Evolutionary conservation across 2,113 vertebrate genomes (phyloP), one percentile per base, ranked within the genome.

Genomic region (Nycticryphes semicollaris): DNA sequence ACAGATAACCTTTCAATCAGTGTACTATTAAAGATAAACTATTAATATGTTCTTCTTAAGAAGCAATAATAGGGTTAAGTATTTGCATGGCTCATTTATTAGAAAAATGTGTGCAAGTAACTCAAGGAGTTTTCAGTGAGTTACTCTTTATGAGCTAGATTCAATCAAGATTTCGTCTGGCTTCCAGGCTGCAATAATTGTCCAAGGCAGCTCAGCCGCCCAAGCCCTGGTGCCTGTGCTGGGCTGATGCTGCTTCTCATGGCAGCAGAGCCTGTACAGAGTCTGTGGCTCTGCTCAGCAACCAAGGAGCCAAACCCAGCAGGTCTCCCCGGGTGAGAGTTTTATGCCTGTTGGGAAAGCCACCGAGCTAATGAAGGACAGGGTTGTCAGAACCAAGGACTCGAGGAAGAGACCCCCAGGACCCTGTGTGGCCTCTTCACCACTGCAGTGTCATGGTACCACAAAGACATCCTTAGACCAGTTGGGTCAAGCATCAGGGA

Each of bases 81-180:
- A 74, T 94, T 94, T 94, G 74, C 77, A 69, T 39, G 84, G 77
- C 37, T 94, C 70, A 91, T 91, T 96, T 95, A 94, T 96, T 91
- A 93, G 94, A 96, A 96, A 96, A 97, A 96, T 53, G 28, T 94
- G 92, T 96, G 73, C 69, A 92, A 96, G 95, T 95, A 96, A 97
- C 62, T 95, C 56, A 89, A 87, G 88, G 88, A 96, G 77, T 93
- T 93, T 94, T 95, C 89, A 95, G 92, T 87, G 70, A 93, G 73
- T 92, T 96, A 72, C 66, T 94, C 73, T 89, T 89, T 89, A 92
- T 50, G 89, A 92, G 84, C 76, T 89, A 84, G 69, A 94, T 89
- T 94, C 81, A 92, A 72, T 84, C 83, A 95, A 90, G 86, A 91
- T 95, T 96, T 92, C 47, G 0, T 51, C 92, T 87, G 94, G 77